Percentiles rank a stretch among this genome's conserved stretches.
These are phyloP conservation scores for Drosophila kanekoi DNA, from an alignment of 2,888 invertebrate species.

Conservation along the genomic window DNA sequence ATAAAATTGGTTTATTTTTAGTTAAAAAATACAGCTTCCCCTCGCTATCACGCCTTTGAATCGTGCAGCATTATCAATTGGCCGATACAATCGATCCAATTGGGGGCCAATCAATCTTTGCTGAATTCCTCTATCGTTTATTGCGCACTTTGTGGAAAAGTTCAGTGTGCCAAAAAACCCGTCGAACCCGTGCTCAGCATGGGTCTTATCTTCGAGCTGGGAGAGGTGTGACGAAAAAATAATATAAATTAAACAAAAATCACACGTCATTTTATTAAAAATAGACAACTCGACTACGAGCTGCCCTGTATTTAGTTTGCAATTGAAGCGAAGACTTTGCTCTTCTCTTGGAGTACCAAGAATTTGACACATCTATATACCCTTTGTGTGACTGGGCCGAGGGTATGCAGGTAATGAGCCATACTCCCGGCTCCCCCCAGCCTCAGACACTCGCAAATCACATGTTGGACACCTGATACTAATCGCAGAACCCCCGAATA, in stretches of 20 bases:
- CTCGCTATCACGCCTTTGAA: constrained; percentile 55
- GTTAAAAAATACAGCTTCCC: constrained; percentile 26
- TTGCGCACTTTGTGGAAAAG: constrained; percentile 56
- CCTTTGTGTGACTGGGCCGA: neutral
- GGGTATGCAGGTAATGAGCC: constrained; percentile 26
- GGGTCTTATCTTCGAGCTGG: constrained; percentile 39
- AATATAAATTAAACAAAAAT: constrained; percentile 26
- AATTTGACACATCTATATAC: neutral
- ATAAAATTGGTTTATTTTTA: constrained; percentile 45
- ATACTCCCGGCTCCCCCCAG: constrained; percentile 39
- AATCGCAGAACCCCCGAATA: constrained; percentile 19
- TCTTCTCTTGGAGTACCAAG: neutral
- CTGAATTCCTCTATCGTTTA: constrained; percentile 15
- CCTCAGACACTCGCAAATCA: constrained; percentile 65
- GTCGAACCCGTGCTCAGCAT: constrained; percentile 19
- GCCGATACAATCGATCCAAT: constrained; percentile 21
- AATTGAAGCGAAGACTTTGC: neutral
- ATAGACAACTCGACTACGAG: neutral
- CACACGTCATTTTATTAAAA: neutral
- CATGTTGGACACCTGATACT: constrained; percentile 74
- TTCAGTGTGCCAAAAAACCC: constrained; percentile 68
- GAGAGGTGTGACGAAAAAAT: constrained; percentile 24
- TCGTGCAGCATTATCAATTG: constrained; percentile 51
- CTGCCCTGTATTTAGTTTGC: constrained; percentile 21
- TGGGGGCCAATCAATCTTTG: constrained; percentile 38